Base-by-base conservation (phyloP, 1,140 invertebrate species). In the Temnothorax nylanderi region DNA sequence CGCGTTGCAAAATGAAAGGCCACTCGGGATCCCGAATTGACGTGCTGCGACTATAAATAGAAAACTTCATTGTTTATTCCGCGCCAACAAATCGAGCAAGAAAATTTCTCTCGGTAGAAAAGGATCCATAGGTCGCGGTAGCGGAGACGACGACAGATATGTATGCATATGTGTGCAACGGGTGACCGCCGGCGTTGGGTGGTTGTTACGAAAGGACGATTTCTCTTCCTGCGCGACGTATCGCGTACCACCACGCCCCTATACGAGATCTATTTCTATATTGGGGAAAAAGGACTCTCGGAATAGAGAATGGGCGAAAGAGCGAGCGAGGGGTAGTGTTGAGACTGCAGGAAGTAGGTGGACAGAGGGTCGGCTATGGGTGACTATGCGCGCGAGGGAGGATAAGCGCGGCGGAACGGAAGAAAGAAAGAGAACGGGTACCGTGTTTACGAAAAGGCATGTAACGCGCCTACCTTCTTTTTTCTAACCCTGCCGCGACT, bases 181-280 rank as follows among this genome's bases (percentile, higher is more conserved):
- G 34, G 56, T 84, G 64, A 67, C 34, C 64, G 18, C 16, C 7
- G 65, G 60, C 49, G 47, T 37, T 44, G 76, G 85, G 58, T 78
- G 85, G 71, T 92, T 90, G 87, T 91, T 92, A 87, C 90, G 88
- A 87, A 78, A 85, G 82, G 62, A 91, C 91, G 80, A 92, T 92
- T 88, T 88, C 90, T 92, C 90, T 92, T 92, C 60, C 65, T 10
- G 58, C 56, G 60, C 87, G 87, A 91, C 87, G 88, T 91, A 90
- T 91, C 89, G 86, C 77, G 71, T 78, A 62, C 60, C 80, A 76
- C 86, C 88, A 88, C 87, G 82, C 91, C 92, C 89, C 72, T 74
- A 71, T 58, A 65, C 74, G 51, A 51, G 67, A 78, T 88, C 88
- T 91, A 91, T 92, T 92, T 85, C 87, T 89, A 86, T 92, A 92